A percentile compares a stretch with the other conserved stretches of the same genome.
Conservation (phyloP, 2,888 invertebrate genomes). For the Polydrusus tereticollis region DNA sequence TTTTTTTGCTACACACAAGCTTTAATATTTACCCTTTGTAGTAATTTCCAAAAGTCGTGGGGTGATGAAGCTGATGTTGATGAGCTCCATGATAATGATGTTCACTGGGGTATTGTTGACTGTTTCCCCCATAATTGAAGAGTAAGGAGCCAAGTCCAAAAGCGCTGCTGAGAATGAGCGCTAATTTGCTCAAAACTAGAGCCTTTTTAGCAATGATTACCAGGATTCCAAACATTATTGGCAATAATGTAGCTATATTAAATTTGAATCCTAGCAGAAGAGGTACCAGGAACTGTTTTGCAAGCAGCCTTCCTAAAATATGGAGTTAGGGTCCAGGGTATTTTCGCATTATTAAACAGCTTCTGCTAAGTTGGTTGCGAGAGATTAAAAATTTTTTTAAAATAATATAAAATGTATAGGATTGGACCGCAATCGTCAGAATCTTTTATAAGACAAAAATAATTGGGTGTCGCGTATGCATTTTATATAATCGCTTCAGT, state of each 20-base stretch:
- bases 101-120: slow-evolving; percentile 13
- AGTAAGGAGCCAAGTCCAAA: slow-evolving; percentile 72
- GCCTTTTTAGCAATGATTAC: slow-evolving; percentile 84
- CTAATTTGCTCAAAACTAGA: slow-evolving; percentile 80
- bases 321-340: neutral
- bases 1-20: neutral
- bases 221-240: slow-evolving; percentile 78
- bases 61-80: slow-evolving; percentile 45
- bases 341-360: no score
- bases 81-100: slow-evolving; percentile 37
- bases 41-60: slow-evolving; percentile 47
- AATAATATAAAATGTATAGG: no score
- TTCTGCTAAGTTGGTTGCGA: no score
- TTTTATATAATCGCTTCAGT: no score
- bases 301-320: slow-evolving; percentile 78
- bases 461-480: no score
- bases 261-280: slow-evolving; percentile 85
- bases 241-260: slow-evolving; percentile 80
- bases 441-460: no score
- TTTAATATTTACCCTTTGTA: slow-evolving; percentile 44
- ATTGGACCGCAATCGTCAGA: no score
- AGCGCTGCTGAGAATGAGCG: slow-evolving; percentile 78
- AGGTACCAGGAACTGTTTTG: slow-evolving; percentile 81
- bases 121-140: slow-evolving; percentile 54
- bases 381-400: no score